A percentile compares a stretch with the other conserved stretches of the same genome.
Conservation (phyloP, 2,797 vertebrate species). For the Pipistrellus nathusii region DNA sequence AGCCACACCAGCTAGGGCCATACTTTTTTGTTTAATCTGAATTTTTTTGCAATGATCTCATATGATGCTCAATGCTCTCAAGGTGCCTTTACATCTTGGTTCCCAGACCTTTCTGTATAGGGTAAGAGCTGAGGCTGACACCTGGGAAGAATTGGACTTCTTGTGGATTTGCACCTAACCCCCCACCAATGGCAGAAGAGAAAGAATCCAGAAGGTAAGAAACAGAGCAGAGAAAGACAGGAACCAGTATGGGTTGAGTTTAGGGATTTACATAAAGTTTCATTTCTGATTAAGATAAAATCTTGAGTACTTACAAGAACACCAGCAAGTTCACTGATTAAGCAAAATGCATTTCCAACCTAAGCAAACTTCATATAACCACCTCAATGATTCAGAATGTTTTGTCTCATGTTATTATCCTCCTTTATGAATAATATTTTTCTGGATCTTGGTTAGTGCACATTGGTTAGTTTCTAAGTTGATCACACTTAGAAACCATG, state of each 20-base stretch:
- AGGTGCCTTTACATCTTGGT: background rate
- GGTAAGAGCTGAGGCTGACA: constrained; percentile 12
- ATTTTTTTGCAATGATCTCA: background rate
- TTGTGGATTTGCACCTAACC: background rate
- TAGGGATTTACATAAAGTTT: constrained; percentile 9
- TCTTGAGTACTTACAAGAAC: background rate
- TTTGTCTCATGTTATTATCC: background rate
- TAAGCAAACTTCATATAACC: background rate
- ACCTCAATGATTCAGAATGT: background rate
- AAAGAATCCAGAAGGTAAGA: constrained; percentile 2
- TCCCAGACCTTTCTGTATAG: background rate
- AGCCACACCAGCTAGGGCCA: background rate
- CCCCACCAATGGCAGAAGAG: background rate
- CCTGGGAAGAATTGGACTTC: background rate
- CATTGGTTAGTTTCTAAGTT: too few species aligned
- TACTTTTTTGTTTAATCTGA: background rate
- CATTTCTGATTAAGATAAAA: constrained; percentile 41
- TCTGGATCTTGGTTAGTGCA: background rate
- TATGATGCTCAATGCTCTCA: background rate
- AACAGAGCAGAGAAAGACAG: background rate
- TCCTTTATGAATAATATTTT: constrained; percentile 10
- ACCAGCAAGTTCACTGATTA: constrained; percentile 16
- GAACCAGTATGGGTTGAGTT: background rate
- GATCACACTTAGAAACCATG: background rate
- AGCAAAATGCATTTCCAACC: constrained; percentile 19